Conservation (phyloP, 2,888 invertebrate species). For the Saturnia japonica region DNA sequence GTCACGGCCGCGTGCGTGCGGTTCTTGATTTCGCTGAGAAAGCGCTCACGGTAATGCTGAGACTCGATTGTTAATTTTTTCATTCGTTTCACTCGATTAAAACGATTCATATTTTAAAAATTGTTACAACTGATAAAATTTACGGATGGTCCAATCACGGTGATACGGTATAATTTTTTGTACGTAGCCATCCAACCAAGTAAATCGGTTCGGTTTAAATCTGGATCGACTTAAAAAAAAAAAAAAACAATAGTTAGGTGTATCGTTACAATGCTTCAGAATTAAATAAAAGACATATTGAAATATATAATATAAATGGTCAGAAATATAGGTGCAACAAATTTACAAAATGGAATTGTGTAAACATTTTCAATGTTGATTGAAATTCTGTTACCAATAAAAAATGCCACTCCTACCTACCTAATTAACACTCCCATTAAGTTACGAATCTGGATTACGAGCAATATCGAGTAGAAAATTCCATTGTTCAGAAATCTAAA, state of each 20-base stretch:
- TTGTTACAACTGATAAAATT: not conserved
- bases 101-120: not conserved
- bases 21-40: slow-evolving; percentile 44
- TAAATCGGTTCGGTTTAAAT: not conserved
- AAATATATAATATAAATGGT: too few relatives aligned
- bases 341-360: too few relatives aligned
- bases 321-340: too few relatives aligned
- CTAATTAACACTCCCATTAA: too few relatives aligned
- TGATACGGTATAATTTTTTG: not conserved
- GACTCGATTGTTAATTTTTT: not conserved
- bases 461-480: not conserved
- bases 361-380: too few relatives aligned
- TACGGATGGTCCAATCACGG: not conserved
- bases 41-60: slow-evolving; percentile 56
- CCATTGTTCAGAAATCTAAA: not conserved
- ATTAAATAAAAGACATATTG: too few relatives aligned
- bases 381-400: too few relatives aligned
- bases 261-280: too few relatives aligned
- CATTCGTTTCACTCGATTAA: not conserved
- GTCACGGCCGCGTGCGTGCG: slow-evolving; percentile 19
- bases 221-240: not conserved
- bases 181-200: not conserved
- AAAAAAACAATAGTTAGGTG: too few relatives aligned
- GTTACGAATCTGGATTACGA: too few relatives aligned
- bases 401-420: too few relatives aligned